Conservation (phyloP, 1,140 invertebrate genomes). For the Carposina sasakii region DNA sequence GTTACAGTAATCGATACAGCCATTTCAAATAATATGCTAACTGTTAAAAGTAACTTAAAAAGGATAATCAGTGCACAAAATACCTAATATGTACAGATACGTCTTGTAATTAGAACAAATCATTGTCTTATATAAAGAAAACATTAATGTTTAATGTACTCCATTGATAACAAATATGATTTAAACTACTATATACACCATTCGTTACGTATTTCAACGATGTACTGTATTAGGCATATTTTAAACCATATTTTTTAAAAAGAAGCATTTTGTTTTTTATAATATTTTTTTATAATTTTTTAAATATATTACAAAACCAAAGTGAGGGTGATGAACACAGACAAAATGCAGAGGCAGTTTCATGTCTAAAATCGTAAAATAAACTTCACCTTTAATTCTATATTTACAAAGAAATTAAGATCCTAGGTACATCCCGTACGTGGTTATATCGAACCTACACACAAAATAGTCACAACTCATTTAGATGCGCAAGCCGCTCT, state of each 20-base stretch:
- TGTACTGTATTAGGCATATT: no score
- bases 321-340: constrained; percentile 46
- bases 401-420: constrained; percentile 48
- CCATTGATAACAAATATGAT: no score
- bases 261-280: constrained; percentile 27
- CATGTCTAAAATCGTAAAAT: no score
- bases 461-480: no score
- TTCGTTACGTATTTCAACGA: no score
- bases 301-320: constrained; percentile 45
- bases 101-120: constrained; percentile 42
- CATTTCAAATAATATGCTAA: constrained; percentile 49
- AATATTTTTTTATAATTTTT: constrained; percentile 54
- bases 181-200: no score
- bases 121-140: constrained; percentile 4
- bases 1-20: constrained; percentile 49
- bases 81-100: constrained; percentile 57
- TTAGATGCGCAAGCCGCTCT: no score
- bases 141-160: no score
- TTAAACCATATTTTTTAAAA: background rate
- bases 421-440: no score
- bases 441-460: no score
- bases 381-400: no score
- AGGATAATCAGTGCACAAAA: constrained; percentile 60
- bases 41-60: constrained; percentile 52
- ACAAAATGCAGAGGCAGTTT: constrained; percentile 36